Percentiles rank a stretch among this genome's conserved stretches.
phyloP scores from a whole-genome alignment of 2,113 vertebrate genomes.

The Misgurnus anguillicaudatus region DNA sequence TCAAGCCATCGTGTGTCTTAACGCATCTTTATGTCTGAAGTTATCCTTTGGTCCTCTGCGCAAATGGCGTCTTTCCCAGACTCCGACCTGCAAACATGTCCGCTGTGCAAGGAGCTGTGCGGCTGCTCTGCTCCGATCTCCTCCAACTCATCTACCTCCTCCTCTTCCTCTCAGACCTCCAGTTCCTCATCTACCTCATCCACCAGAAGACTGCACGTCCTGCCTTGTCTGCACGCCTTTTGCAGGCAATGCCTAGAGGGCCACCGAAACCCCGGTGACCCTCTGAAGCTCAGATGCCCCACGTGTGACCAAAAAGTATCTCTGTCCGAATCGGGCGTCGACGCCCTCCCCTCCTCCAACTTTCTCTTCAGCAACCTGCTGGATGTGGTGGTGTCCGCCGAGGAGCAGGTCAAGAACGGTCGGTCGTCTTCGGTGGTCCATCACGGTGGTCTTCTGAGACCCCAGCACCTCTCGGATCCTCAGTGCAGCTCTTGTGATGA shows the following conservation, averaged over 20 bases:
- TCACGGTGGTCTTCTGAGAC: conserved; percentile 66
- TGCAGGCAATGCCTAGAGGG: conserved; percentile 86
- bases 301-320: conserved; percentile 85
- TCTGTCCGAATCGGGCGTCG: conserved; percentile 82
- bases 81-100: conserved; percentile 84
- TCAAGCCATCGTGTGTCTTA: conserved; percentile 21
- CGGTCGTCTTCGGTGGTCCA: conserved; percentile 46
- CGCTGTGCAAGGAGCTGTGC: conserved; percentile 85
- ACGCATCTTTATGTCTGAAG: conserved; percentile 31
- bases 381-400: conserved; percentile 80
- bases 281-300: conserved; percentile 82
- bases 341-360: conserved; percentile 84
- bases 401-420: conserved; percentile 72
- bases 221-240: conserved; percentile 87
- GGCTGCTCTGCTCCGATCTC: conserved; percentile 84
- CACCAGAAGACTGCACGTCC: conserved; percentile 78
- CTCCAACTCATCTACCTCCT: conserved; percentile 81
- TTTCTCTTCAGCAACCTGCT: conserved; percentile 87
- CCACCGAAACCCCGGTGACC: conserved; percentile 77
- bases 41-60: conserved; percentile 18
- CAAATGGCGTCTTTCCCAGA: conserved; percentile 87
- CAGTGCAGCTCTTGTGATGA: conserved; percentile 84
- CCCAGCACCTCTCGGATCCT: conserved; percentile 69
- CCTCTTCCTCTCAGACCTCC: conserved; percentile 80
- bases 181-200: conserved; percentile 61